These are phyloP conservation scores for Oscheius sp. DNA, from an alignment of 1,140 invertebrate species.

Conservation along the genomic window DNA sequence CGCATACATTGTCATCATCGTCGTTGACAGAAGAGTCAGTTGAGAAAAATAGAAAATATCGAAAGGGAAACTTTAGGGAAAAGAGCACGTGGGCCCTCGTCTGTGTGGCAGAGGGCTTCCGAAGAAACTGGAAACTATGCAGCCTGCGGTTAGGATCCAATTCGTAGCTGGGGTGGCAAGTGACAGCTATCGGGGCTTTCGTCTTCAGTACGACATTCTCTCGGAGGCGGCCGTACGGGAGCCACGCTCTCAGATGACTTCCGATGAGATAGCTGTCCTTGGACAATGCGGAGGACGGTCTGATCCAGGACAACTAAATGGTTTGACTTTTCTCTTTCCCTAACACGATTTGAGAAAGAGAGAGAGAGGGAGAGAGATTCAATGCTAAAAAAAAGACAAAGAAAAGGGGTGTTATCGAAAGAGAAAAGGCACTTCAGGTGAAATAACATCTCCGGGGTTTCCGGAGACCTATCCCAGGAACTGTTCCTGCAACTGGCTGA, in stretches of 20 bases:
- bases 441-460: constrained; percentile 19
- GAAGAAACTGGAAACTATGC: constrained; percentile 19
- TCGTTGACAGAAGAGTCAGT: constrained; percentile 18
- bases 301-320: constrained; percentile 14
- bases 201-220: constrained; percentile 24
- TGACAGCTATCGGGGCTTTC: constrained; percentile 11
- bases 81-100: constrained; percentile 27
- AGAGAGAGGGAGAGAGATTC: not conserved
- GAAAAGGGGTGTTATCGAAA: not conserved
- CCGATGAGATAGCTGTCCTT: constrained; percentile 3
- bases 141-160: constrained; percentile 20
- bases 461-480: constrained; percentile 23
- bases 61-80: constrained; percentile 12
- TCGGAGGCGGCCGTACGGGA: constrained; percentile 29
- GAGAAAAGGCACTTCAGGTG: constrained; percentile 2
- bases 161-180: constrained; percentile 10
- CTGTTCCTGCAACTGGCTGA: constrained; percentile 30
- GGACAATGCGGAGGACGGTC: constrained; percentile 22
- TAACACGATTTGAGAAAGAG: not conserved
- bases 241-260: constrained; percentile 6
- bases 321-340: not conserved
- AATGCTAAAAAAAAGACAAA: not conserved
- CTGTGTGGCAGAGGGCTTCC: constrained; percentile 20
- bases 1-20: constrained; percentile 20
- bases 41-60: not conserved